phyloP scores from a whole-genome alignment of 2,797 vertebrate genomes.

The Buceros bicornis region DNA sequence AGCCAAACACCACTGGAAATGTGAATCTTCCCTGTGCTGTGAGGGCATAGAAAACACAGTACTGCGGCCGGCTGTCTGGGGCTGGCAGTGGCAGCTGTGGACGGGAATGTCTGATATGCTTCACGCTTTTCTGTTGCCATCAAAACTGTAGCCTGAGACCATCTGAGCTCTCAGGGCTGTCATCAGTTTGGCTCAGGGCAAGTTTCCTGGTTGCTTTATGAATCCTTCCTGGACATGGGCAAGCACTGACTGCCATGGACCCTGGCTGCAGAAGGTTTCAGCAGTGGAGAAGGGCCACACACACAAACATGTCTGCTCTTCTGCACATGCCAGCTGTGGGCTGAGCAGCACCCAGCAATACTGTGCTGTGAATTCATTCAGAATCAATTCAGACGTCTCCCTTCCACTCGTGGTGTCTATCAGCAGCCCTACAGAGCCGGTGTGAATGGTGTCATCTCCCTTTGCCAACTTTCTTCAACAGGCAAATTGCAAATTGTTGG shows the following conservation, averaged over 20 bases:
- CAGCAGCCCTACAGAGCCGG: background rate
- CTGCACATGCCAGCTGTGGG: background rate
- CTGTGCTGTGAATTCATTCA: background rate
- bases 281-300: background rate
- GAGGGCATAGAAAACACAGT: background rate
- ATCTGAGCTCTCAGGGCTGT: background rate
- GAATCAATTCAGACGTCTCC: background rate
- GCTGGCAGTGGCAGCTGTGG: background rate
- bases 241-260: background rate
- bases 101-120: background rate
- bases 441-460: background rate
- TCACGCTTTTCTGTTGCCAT: background rate
- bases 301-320: background rate
- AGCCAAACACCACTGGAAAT: background rate
- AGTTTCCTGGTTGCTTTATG: background rate
- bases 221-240: background rate
- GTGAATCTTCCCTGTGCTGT: background rate
- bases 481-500: background rate
- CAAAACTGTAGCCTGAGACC: background rate
- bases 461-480: background rate
- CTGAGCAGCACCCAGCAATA: background rate
- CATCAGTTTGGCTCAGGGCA: background rate
- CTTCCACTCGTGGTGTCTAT: background rate
- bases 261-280: background rate
- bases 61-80: background rate